phyloP scores from a whole-genome alignment of 2,888 invertebrate genomes.

The Cactoblastis cactorum region DNA sequence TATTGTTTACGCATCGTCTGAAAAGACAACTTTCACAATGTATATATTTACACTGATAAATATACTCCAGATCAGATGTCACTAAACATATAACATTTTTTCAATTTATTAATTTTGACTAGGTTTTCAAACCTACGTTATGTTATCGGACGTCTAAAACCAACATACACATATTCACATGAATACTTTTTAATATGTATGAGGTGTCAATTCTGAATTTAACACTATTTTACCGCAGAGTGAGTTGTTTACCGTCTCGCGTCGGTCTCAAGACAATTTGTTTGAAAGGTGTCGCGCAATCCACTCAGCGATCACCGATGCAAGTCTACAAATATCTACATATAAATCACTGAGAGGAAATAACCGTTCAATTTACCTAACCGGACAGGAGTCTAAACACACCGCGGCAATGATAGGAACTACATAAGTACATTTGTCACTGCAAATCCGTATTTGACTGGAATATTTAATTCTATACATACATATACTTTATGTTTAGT shows the following conservation, averaged over 20 bases:
- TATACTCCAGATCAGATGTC: too few species aligned
- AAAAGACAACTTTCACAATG: too few species aligned
- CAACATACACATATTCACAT: background rate
- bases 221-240: conserved; percentile 12
- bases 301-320: conserved; percentile 66
- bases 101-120: too few species aligned
- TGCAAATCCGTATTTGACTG: background rate
- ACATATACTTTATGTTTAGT: background rate
- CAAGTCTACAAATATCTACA: conserved; percentile 53
- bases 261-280: conserved; percentile 74
- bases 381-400: conserved; percentile 51
- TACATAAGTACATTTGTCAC: conserved; percentile 22
- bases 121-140: too few species aligned
- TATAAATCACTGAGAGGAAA: conserved; percentile 66
- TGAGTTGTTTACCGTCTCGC: conserved; percentile 68
- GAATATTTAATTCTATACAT: background rate
- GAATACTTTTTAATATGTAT: background rate
- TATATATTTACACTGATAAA: too few species aligned
- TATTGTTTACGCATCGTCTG: too few species aligned
- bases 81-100: too few species aligned
- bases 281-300: conserved; percentile 78
- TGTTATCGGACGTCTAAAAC: background rate
- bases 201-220: background rate
- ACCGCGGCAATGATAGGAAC: conserved; percentile 32
- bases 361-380: conserved; percentile 54